phyloP scores from a whole-genome alignment of 1,140 invertebrate species.

The Thaumatotibia leucotreta region DNA sequence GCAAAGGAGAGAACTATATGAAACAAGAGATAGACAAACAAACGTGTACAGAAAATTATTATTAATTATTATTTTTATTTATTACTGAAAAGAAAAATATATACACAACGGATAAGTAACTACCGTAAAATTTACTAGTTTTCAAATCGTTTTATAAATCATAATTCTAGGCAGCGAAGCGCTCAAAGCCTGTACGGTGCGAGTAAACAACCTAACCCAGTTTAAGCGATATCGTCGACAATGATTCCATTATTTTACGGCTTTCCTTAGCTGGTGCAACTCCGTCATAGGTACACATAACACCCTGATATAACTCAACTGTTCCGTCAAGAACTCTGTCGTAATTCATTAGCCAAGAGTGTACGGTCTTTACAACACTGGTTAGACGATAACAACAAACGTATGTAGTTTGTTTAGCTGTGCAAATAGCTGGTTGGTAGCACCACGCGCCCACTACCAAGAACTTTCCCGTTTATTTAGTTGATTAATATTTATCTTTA shows the following conservation, averaged over 20 bases:
- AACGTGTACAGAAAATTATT: no score
- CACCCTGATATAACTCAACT: conserved; percentile 47
- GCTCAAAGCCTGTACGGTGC: conserved; percentile 28
- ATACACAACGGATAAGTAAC: no score
- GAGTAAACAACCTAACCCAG: conserved; percentile 45
- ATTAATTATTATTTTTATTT: no score
- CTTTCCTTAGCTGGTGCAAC: conserved; percentile 41
- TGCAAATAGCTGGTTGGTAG: conserved; percentile 66
- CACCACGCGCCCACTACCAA: conserved; percentile 51
- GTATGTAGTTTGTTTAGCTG: conserved; percentile 63
- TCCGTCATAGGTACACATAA: conserved; percentile 38
- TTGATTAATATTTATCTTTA: conserved; percentile 16
- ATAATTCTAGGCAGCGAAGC: conserved; percentile 6
- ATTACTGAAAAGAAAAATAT: no score
- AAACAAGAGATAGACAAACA: no score
- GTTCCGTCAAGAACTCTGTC: conserved; percentile 27
- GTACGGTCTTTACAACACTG: conserved; percentile 26
- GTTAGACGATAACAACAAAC: conserved; percentile 44
- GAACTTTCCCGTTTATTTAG: conserved; percentile 59
- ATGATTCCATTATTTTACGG: conserved; percentile 42
- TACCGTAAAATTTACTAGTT: not conserved
- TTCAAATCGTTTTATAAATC: not conserved
- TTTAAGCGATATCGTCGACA: conserved; percentile 34
- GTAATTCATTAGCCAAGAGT: not conserved
- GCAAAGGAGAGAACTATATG: no score